Evolutionary conservation across 2,113 vertebrate genomes (phyloP).

Genomic region (Solea senegalensis): DNA sequence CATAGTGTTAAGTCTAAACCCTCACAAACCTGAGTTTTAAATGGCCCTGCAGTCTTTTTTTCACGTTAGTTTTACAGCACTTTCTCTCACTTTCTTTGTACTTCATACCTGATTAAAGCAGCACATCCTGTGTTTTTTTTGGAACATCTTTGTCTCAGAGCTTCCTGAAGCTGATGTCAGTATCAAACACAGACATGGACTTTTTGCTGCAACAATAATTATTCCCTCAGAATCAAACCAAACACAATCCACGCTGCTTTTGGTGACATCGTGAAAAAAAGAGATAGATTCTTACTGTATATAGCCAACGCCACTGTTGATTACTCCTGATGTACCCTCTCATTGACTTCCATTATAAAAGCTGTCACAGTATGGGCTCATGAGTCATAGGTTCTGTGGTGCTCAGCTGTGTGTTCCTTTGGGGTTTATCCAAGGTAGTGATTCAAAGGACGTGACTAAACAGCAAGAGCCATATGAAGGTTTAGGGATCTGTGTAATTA

Average conservation of each 20-base stretch:
- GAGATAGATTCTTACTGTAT: conserved; percentile 31
- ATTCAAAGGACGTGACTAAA: conserved; percentile 79
- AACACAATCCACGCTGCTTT: conserved; percentile 23
- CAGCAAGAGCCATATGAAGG: conserved; percentile 68
- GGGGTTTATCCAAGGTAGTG: conserved; percentile 80
- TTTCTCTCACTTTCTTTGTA: not conserved
- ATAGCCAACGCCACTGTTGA: conserved; percentile 54
- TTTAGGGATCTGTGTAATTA: conserved; percentile 76
- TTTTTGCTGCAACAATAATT: conserved; percentile 2
- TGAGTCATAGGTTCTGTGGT: conserved; percentile 71
- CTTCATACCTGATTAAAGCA: not conserved
- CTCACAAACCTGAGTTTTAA: not conserved
- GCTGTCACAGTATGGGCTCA: conserved; percentile 65
- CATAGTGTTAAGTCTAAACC: not conserved
- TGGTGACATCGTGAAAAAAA: conserved; percentile 10
- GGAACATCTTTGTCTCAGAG: not conserved
- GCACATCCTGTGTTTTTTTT: not conserved
- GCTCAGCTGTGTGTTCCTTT: conserved; percentile 60
- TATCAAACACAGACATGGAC: not conserved
- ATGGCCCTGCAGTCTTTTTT: not conserved
- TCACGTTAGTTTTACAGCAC: not conserved
- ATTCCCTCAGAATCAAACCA: conserved; percentile 30
- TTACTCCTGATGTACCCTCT: conserved; percentile 73
- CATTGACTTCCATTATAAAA: conserved; percentile 76
- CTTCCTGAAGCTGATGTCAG: not conserved